Evolutionary conservation across 2,113 vertebrate species (phyloP).

Genomic region (Brienomyrus longianalis): DNA sequence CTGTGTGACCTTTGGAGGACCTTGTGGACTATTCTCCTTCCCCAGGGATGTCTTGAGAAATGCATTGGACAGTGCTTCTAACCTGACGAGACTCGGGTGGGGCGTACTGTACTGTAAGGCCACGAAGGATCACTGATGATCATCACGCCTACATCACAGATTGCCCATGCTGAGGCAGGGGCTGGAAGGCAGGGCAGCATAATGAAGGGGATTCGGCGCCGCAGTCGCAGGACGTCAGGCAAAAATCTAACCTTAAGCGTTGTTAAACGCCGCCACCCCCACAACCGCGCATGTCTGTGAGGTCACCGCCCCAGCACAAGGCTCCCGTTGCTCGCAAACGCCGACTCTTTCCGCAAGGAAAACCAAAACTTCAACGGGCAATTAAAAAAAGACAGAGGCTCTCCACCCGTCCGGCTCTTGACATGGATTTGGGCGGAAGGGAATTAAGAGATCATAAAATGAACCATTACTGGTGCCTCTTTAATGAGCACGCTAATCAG

Average conservation of each 20-base stretch:
- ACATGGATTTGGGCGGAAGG: no score
- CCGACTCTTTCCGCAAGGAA: not conserved
- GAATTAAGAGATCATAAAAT: not conserved
- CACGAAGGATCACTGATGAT: not conserved
- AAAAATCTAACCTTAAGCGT: not conserved
- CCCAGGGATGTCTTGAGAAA: not conserved
- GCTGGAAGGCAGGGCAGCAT: not conserved
- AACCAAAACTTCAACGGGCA: not conserved
- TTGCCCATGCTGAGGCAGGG: not conserved
- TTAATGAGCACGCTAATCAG: not conserved
- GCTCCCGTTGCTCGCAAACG: not conserved
- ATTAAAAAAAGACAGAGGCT: not conserved
- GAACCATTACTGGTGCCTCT: not conserved
- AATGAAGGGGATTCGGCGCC: not conserved
- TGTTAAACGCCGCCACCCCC: not conserved
- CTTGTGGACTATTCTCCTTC: not conserved
- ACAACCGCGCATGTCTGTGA: not conserved
- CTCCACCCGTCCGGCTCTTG: not conserved
- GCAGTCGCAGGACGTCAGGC: not conserved
- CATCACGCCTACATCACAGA: not conserved
- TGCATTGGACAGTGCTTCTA: not conserved
- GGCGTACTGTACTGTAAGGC: not conserved
- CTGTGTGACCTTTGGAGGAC: slow-evolving; percentile 11
- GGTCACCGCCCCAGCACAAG: not conserved
- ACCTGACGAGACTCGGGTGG: not conserved